Conservation (phyloP, 2,113 vertebrate species). For the Orycteropus afer region DNA sequence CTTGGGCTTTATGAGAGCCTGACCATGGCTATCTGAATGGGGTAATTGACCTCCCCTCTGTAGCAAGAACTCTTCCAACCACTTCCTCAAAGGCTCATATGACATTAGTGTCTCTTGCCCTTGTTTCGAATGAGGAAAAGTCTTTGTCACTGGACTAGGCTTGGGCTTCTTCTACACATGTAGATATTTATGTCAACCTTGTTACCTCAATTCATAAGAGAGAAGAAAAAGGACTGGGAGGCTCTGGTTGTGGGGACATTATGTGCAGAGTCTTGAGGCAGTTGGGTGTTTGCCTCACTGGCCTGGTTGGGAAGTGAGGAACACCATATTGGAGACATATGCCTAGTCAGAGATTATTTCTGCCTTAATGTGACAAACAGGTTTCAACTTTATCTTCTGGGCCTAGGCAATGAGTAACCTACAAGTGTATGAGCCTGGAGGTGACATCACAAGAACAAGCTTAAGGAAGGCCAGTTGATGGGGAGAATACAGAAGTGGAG, state of each 20-base stretch:
- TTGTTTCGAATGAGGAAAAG: no score
- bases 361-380: not conserved
- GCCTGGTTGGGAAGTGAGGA: not conserved
- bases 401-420: not conserved
- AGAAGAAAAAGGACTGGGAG: not conserved
- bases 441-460: not conserved
- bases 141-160: no score
- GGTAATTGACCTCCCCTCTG: no score
- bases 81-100: no score
- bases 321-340: not conserved
- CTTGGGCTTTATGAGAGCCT: no score
- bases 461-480: not conserved
- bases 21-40: no score
- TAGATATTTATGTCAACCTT: no score
- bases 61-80: no score
- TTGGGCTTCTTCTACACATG: no score
- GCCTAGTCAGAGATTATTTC: not conserved
- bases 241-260: not conserved
- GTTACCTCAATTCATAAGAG: no score
- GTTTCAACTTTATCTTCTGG: not conserved
- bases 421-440: not conserved
- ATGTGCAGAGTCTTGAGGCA: not conserved
- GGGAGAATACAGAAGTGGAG: not conserved
- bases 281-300: not conserved
- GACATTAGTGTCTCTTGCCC: no score